phyloP scores from a whole-genome alignment of 2,797 vertebrate species.

The Poliocrania exsul region DNA sequence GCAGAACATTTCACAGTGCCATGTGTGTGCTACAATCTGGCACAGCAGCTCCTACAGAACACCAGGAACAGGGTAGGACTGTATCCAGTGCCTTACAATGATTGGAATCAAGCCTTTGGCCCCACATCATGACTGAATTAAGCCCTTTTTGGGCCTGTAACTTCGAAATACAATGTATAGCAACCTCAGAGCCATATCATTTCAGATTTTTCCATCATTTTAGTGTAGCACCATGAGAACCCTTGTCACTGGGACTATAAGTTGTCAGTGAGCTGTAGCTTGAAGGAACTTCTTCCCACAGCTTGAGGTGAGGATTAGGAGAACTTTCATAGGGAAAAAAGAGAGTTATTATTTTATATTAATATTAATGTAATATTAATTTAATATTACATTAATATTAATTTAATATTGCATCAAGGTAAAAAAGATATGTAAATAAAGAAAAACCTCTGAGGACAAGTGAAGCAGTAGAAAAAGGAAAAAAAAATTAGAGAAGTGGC shows the following conservation, averaged over 20 bases:
- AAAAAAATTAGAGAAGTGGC: not conserved
- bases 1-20: not conserved
- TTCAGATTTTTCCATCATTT: not conserved
- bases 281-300: not conserved
- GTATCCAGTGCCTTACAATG: not conserved
- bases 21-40: not conserved
- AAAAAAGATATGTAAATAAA: conserved; percentile 33
- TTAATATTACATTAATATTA: not conserved
- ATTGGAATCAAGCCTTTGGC: not conserved
- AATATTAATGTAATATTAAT: not conserved
- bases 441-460: not conserved
- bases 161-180: not conserved
- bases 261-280: not conserved
- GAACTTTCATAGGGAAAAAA: not conserved
- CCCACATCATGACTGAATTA: rapidly evolving
- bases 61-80: not conserved
- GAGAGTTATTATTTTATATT: not conserved
- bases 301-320: not conserved
- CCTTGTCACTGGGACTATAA: not conserved
- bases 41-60: not conserved
- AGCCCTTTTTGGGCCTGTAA: not conserved
- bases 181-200: rapidly evolving
- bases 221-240: not conserved
- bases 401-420: not conserved
- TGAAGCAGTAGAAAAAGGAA: not conserved